Evolutionary conservation across 2,797 vertebrate genomes (phyloP).

Genomic region (Falco berigora): DNA sequence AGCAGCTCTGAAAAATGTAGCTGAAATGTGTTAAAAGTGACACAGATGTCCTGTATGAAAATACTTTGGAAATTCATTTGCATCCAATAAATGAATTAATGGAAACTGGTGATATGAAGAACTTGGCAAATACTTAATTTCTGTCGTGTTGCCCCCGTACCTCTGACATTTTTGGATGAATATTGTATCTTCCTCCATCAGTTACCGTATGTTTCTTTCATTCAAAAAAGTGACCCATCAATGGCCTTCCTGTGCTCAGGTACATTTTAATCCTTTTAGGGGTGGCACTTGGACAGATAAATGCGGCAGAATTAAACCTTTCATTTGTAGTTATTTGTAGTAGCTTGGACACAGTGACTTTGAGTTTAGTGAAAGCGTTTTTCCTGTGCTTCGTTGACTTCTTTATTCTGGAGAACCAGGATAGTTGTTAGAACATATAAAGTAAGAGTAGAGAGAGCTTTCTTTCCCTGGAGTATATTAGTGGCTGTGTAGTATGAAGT

Average conservation of each 20-base stretch:
- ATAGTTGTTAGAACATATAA: neutral
- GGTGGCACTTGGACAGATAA: neutral
- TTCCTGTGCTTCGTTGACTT: neutral
- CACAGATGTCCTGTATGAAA: neutral
- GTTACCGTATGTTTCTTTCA: neutral
- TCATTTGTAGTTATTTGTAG: neutral
- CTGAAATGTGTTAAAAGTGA: neutral
- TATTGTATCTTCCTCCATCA: neutral
- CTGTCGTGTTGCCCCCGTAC: neutral
- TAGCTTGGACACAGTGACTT: neutral
- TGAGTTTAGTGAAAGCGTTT: neutral
- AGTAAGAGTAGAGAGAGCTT: neutral
- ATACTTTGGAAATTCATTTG: neutral
- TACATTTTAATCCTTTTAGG: neutral
- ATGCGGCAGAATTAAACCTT: neutral
- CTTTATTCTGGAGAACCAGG: neutral
- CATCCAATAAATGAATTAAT: neutral
- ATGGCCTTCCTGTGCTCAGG: neutral
- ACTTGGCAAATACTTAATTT: neutral
- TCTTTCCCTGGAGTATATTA: neutral
- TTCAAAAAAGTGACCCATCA: neutral
- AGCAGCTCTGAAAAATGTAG: neutral
- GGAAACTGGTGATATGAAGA: neutral
- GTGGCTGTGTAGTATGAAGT: neutral
- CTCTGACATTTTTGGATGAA: neutral